Conservation (phyloP, 37 sponge, comb jelly and placozoan species). For the Cliona cf. orientalis region DNA sequence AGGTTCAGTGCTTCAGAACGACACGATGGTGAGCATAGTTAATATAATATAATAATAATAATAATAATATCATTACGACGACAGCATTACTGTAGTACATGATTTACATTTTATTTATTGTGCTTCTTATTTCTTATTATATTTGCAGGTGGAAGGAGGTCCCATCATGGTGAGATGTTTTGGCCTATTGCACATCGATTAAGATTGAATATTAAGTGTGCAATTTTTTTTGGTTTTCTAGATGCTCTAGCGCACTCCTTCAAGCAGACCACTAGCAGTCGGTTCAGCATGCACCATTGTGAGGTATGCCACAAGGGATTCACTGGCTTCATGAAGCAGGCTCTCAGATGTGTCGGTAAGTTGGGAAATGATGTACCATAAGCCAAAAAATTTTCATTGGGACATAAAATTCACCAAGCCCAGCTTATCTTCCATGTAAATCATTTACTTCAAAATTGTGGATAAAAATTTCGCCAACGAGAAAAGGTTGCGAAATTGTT, state of each 20-base stretch:
- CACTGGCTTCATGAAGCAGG: slow-evolving; percentile 81
- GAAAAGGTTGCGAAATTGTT: too few species aligned
- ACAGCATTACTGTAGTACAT: not conserved
- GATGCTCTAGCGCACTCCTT: slow-evolving; percentile 13
- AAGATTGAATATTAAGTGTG: not conserved
- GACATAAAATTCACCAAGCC: not conserved
- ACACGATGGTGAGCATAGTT: not conserved
- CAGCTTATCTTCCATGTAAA: not conserved
- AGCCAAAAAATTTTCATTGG: not conserved
- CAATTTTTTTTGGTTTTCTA: not conserved
- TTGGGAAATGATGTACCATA: not conserved
- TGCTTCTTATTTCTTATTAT: not conserved
- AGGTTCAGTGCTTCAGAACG: not conserved
- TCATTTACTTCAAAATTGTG: not conserved
- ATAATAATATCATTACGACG: not conserved
- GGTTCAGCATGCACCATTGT: slow-evolving; percentile 35
- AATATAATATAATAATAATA: not conserved
- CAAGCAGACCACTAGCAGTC: not conserved
- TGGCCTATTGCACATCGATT: not conserved
- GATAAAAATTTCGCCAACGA: too few species aligned
- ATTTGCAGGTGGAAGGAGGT: not conserved
- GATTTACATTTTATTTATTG: not conserved
- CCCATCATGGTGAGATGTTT: not conserved
- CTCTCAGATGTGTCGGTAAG: slow-evolving; percentile 77
- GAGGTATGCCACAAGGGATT: slow-evolving; percentile 69